A percentile compares a stretch with the other conserved stretches of the same genome.
Conservation (phyloP, 2,113 vertebrate species). For the Hemichromis elongatus region DNA sequence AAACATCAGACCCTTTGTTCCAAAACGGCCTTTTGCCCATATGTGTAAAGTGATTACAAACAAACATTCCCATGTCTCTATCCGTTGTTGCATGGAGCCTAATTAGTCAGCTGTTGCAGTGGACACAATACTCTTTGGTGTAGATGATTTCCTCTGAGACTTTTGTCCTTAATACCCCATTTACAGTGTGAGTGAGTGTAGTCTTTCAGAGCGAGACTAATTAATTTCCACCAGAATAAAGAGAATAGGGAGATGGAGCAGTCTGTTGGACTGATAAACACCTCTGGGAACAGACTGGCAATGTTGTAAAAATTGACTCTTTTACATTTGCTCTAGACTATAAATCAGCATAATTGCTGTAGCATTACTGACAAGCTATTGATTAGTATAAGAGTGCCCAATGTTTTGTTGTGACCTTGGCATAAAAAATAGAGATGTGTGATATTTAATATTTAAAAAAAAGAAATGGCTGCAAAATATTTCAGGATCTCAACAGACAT, state of each 20-base stretch:
- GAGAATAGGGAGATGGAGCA: not conserved
- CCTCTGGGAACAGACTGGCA: not conserved
- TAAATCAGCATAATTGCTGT: not conserved
- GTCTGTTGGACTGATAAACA: slow-evolving; percentile 25
- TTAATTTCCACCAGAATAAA: slow-evolving; percentile 54
- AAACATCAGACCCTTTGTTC: not conserved
- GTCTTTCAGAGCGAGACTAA: slow-evolving; percentile 60
- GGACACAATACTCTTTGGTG: slow-evolving; percentile 39
- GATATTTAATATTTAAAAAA: not conserved
- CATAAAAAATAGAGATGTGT: not conserved
- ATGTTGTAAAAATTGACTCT: not conserved
- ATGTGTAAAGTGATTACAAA: slow-evolving; percentile 15
- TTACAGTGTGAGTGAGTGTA: slow-evolving; percentile 24
- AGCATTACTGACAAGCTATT: not conserved
- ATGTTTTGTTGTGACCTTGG: not conserved
- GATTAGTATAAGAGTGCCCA: not conserved
- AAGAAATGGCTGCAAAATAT: not conserved
- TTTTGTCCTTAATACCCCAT: slow-evolving; percentile 51
- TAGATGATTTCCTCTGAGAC: slow-evolving; percentile 59
- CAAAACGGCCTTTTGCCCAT: not conserved
- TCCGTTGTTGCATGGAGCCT: slow-evolving; percentile 9
- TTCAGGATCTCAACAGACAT: not conserved
- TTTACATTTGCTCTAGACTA: not conserved
- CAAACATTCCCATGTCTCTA: slow-evolving; percentile 1
- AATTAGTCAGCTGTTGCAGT: slow-evolving; percentile 48